These are phyloP conservation scores for Hypolimnas misippus DNA, from an alignment of 2,888 invertebrate genomes.

Conservation along the genomic window DNA sequence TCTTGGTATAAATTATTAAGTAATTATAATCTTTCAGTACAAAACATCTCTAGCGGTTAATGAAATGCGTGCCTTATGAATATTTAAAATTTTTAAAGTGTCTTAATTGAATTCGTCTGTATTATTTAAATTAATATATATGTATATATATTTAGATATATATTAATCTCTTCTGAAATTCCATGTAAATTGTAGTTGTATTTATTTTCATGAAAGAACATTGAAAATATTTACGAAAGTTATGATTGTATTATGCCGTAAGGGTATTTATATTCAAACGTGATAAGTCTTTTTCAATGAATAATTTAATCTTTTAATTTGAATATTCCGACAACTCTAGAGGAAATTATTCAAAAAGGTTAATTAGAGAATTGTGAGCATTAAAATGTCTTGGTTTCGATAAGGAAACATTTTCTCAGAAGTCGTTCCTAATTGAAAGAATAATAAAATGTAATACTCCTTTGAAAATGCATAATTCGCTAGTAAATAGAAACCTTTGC, in stretches of 20 bases:
- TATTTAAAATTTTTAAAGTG: constrained; percentile 8
- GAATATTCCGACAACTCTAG: neutral
- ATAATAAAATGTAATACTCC: constrained; percentile 10
- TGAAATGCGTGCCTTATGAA: neutral
- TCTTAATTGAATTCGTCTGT: neutral
- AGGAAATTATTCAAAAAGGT: neutral
- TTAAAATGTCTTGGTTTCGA: neutral
- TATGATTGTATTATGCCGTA: neutral
- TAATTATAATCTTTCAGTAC: constrained; percentile 26
- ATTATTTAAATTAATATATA: neutral
- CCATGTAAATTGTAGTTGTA: no score
- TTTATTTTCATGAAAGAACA: no score
- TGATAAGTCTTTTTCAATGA: neutral
- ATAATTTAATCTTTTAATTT: constrained; percentile 4
- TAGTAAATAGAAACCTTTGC: neutral
- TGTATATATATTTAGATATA: no score
- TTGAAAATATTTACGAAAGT: neutral
- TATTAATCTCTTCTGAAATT: no score
- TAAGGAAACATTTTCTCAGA: constrained; percentile 2
- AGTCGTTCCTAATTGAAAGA: neutral
- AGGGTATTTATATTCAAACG: neutral
- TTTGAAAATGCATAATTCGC: neutral
- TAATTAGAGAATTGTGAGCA: constrained; percentile 8
- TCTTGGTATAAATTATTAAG: constrained; percentile 33
- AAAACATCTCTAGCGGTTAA: constrained; percentile 12